Conservation (phyloP, 2,888 invertebrate species). For the Neoascia interrupta region DNA sequence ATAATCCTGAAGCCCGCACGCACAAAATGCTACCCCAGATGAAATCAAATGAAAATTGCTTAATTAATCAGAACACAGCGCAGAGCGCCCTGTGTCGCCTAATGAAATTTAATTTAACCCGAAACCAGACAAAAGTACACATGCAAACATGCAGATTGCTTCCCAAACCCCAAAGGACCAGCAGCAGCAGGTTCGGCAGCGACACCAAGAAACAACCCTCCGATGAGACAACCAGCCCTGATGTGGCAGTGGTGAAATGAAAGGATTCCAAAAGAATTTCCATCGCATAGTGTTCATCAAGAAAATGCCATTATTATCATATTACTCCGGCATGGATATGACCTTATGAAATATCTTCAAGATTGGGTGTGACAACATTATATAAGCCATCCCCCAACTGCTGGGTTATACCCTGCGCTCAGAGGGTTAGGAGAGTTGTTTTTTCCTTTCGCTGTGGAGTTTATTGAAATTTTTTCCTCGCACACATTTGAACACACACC, state of each 20-base stretch:
- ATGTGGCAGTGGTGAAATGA: slow-evolving; percentile 14
- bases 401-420: neutral
- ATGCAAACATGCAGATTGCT: too few species aligned
- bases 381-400: neutral
- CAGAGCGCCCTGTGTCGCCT: too few species aligned
- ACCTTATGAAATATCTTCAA: slow-evolving; percentile 9
- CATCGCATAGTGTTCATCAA: slow-evolving; percentile 40
- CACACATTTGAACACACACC: neutral
- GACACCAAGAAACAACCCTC: too few species aligned
- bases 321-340: slow-evolving; percentile 34
- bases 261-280: slow-evolving; percentile 7
- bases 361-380: slow-evolving; percentile 42
- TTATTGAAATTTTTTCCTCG: slow-evolving; percentile 24
- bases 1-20: too few species aligned
- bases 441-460: neutral
- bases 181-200: too few species aligned
- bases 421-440: neutral
- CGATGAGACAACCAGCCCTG: neutral
- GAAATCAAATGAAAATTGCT: too few species aligned
- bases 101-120: too few species aligned
- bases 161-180: too few species aligned
- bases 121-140: too few species aligned
- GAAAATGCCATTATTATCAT: slow-evolving; percentile 33
- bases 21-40: too few species aligned
- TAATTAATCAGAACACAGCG: too few species aligned